phyloP scores from a whole-genome alignment of 2,113 vertebrate species.

The Trichechus manatus region DNA sequence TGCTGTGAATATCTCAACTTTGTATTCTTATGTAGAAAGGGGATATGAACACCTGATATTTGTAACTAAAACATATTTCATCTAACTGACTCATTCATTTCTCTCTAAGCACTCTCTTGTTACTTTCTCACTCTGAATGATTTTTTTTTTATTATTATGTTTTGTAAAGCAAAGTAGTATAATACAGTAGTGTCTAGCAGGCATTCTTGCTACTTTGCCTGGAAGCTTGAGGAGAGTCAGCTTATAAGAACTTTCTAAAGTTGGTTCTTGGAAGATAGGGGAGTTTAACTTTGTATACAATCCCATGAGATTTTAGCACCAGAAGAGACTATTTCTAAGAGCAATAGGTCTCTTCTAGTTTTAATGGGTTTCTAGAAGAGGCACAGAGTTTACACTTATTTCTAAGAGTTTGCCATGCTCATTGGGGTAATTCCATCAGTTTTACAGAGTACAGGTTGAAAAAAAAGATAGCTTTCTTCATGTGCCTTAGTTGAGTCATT shows the following conservation, averaged over 20 bases:
- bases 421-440: background rate
- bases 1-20: background rate
- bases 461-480: constrained; percentile 10
- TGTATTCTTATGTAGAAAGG: background rate
- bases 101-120: background rate
- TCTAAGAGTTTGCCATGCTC: background rate
- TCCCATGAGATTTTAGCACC: background rate
- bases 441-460: background rate
- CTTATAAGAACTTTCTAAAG: constrained; percentile 10
- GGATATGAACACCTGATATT: background rate
- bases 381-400: background rate
- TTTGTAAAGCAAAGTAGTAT: background rate
- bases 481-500: background rate
- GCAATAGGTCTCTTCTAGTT: background rate
- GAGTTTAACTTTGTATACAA: background rate
- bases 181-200: background rate
- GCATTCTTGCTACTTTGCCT: background rate
- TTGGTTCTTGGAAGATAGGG: background rate
- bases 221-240: background rate
- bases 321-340: constrained; percentile 20
- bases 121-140: background rate
- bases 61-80: background rate
- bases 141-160: background rate
- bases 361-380: background rate
- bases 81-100: background rate